Evolutionary conservation across 2,888 invertebrate genomes (phyloP).

Genomic region (Drosophila rellima): DNA sequence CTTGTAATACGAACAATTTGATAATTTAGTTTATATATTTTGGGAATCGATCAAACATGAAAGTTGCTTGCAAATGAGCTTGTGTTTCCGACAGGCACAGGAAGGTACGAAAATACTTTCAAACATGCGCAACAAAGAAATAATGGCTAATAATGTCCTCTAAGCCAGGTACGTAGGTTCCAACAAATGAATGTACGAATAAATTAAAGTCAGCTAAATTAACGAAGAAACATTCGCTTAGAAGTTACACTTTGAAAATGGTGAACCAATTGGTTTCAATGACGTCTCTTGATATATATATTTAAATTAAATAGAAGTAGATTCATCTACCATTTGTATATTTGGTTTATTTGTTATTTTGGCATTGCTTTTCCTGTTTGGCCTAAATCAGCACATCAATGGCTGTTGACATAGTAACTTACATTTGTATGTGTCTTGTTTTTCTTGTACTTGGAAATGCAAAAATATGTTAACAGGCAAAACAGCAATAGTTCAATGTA

Average conservation of each 20-base stretch:
- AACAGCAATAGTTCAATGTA: not conserved
- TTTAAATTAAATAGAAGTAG: not conserved
- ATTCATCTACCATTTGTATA: not conserved
- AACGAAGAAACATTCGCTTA: constrained; percentile 42
- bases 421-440: constrained; percentile 2
- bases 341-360: constrained; percentile 38
- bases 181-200: not conserved
- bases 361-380: constrained; percentile 37
- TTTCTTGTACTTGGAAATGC: constrained; percentile 3
- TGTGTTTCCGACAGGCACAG: constrained; percentile 46
- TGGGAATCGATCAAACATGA: constrained; percentile 55
- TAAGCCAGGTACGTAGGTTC: constrained; percentile 8
- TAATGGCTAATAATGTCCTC: constrained; percentile 16
- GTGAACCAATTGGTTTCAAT: constrained; percentile 5
- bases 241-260: constrained; percentile 14
- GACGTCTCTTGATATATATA: constrained; percentile 5
- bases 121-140: constrained; percentile 43
- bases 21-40: constrained; percentile 23
- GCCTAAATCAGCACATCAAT: constrained; percentile 43
- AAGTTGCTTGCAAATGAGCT: constrained; percentile 32
- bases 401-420: constrained; percentile 66
- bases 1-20: constrained; percentile 12
- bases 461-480: constrained; percentile 19
- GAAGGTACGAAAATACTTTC: constrained; percentile 45
- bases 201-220: constrained; percentile 53